Evolutionary conservation across 2,797 vertebrate species (phyloP).

Genomic region (Rhabdomys pumilio): DNA sequence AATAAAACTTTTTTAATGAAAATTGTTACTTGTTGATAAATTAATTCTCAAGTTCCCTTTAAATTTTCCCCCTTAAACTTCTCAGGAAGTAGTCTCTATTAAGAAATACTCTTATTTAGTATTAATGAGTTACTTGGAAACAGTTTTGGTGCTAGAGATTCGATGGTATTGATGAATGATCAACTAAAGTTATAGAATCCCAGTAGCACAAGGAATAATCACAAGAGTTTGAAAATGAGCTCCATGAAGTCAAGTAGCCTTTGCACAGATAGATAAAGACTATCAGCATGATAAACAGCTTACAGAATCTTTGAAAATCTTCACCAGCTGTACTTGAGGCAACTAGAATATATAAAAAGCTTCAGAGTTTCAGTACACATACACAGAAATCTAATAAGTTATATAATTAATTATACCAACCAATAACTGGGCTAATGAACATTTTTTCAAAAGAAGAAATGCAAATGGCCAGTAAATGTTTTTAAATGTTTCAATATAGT

Average conservation of each 20-base stretch:
- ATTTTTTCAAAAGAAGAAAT: background rate
- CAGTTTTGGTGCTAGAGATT: background rate
- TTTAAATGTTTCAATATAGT: background rate
- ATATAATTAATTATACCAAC: background rate
- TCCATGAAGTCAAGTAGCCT: background rate
- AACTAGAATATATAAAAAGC: background rate
- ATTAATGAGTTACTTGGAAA: background rate
- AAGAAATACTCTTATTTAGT: constrained; percentile 23
- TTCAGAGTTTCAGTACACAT: background rate
- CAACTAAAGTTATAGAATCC: background rate
- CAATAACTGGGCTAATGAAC: background rate
- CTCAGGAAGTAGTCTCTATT: constrained; percentile 29
- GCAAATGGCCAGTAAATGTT: background rate
- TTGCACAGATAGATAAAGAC: background rate
- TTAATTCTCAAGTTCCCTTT: constrained; percentile 46
- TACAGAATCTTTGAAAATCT: background rate
- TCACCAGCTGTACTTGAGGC: background rate
- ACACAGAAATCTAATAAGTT: background rate
- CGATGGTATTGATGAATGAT: background rate
- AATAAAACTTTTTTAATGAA: background rate
- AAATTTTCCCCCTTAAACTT: constrained; percentile 45
- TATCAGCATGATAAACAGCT: background rate
- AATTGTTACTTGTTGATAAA: constrained; percentile 28
- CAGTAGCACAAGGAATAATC: background rate
- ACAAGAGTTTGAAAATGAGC: background rate